Evolutionary conservation across 1,140 invertebrate genomes (phyloP).

Genomic region (Monochamus saltuarius): DNA sequence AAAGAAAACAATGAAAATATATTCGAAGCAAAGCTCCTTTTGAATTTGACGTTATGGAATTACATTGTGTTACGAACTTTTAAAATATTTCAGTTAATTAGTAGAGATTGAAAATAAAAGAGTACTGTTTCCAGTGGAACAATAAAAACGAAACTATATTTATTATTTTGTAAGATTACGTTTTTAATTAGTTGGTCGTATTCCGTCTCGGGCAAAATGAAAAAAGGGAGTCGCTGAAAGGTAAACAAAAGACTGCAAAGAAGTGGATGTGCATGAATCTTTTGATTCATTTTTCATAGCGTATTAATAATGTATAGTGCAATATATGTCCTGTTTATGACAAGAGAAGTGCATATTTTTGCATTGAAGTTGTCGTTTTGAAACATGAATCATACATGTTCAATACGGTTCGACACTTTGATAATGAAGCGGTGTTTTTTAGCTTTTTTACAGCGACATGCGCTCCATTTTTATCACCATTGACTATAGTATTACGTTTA

Average conservation of each 20-base stretch:
- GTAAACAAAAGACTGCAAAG: conserved; percentile 23
- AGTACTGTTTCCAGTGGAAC: conserved; percentile 10
- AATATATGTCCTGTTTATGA: conserved; percentile 51
- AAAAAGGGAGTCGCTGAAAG: conserved; percentile 17
- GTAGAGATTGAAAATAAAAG: conserved; percentile 6
- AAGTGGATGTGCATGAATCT: conserved; percentile 30
- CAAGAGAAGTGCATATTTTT: conserved; percentile 51
- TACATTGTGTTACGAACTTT: conserved; percentile 12
- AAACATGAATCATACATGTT: conserved; percentile 48
- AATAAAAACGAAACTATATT: conserved; percentile 14
- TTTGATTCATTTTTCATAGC: conserved; percentile 49
- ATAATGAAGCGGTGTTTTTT: conserved; percentile 49
- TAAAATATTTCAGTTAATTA: conserved; percentile 14
- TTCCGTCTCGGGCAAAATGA: conserved; percentile 16
- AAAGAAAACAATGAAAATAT: conserved; percentile 10
- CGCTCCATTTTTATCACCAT: conserved; percentile 39
- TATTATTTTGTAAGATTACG: conserved; percentile 28
- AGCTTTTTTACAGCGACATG: conserved; percentile 25
- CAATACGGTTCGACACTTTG: conserved; percentile 51
- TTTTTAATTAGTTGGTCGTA: conserved; percentile 27
- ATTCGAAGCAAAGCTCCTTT: conserved; percentile 1
- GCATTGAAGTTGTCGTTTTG: conserved; percentile 50
- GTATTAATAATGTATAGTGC: conserved; percentile 50
- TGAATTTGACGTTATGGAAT: conserved; percentile 9
- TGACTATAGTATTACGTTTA: conserved; percentile 25